Evolutionary conservation across 2,888 invertebrate genomes (phyloP).

Genomic region (Parnassius glacialis): DNA sequence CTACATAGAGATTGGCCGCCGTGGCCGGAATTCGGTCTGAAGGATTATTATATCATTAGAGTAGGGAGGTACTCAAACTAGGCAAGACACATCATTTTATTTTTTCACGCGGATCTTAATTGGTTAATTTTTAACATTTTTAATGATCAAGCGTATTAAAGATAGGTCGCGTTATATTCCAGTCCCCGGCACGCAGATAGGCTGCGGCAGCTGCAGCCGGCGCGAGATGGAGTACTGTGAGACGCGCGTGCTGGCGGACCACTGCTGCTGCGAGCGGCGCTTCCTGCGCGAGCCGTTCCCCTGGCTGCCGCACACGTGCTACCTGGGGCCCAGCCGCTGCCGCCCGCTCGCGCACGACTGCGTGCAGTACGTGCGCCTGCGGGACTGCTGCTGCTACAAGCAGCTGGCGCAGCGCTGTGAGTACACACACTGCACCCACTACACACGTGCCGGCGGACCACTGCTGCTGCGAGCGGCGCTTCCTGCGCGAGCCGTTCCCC

Average conservation of each 20-base stretch:
- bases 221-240: constrained; percentile 84
- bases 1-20: no score
- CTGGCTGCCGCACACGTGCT: constrained; percentile 86
- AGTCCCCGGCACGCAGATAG: constrained; percentile 42
- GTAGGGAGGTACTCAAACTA: no score
- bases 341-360: constrained; percentile 82
- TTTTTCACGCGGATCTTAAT: no score
- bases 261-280: constrained; percentile 80
- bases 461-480: no score
- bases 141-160: no score
- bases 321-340: constrained; percentile 82
- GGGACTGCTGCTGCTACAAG: constrained; percentile 84
- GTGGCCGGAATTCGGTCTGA: no score
- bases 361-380: constrained; percentile 81
- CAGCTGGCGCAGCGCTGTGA: constrained; percentile 82
- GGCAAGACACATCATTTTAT: no score
- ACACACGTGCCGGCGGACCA: no score
- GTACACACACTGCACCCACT: constrained; percentile 38
- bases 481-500: no score
- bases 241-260: constrained; percentile 77
- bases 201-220: constrained; percentile 83
- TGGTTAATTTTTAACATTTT: no score
- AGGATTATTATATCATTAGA: no score
- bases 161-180: background rate
- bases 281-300: constrained; percentile 83